Percentiles rank a stretch among this genome's conserved stretches.
These are phyloP conservation scores for Pseudanteris insignis DNA, from an alignment of 2,888 invertebrate species.

Conservation along the genomic window DNA sequence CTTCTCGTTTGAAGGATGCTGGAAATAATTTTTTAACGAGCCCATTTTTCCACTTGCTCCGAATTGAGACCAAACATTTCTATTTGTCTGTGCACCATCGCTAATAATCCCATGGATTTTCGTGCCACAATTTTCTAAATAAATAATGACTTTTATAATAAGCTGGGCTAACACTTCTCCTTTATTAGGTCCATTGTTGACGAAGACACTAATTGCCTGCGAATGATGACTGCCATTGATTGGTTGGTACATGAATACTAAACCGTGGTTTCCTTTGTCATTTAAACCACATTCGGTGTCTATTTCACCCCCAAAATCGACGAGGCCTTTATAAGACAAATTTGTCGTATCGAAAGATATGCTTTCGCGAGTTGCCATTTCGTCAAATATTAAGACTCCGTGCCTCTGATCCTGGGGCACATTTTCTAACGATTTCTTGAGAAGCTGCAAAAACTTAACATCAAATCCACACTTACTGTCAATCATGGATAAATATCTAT, in stretches of 20 bases:
- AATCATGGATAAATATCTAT: background rate
- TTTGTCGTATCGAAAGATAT: constrained; percentile 2
- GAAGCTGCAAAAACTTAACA: too few relatives aligned
- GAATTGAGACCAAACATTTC: constrained; percentile 41
- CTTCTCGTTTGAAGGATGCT: constrained; percentile 35
- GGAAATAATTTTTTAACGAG: constrained; percentile 21
- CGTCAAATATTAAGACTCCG: constrained; percentile 15
- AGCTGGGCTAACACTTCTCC: constrained; percentile 34
- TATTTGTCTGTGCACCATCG: constrained; percentile 42
- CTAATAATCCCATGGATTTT: constrained; percentile 42
- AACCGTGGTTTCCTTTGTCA: constrained; percentile 5
- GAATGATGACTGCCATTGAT: constrained; percentile 32
- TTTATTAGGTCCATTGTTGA: constrained; percentile 25
- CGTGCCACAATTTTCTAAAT: constrained; percentile 33
- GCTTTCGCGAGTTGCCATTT: constrained; percentile 13
- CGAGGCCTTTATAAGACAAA: constrained; percentile 10
- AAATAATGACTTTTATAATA: constrained; percentile 33
- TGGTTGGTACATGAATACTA: constrained; percentile 39
- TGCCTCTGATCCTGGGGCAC: too few relatives aligned
- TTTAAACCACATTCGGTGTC: background rate
- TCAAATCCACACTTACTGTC: background rate
- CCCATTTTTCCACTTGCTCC: constrained; percentile 20
- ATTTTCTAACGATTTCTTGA: too few relatives aligned
- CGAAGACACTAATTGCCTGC: constrained; percentile 47
- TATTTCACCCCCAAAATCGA: constrained; percentile 11